phyloP scores from a whole-genome alignment of 64 coral and sea anemone species.

The Catalaphyllia jardinei region DNA sequence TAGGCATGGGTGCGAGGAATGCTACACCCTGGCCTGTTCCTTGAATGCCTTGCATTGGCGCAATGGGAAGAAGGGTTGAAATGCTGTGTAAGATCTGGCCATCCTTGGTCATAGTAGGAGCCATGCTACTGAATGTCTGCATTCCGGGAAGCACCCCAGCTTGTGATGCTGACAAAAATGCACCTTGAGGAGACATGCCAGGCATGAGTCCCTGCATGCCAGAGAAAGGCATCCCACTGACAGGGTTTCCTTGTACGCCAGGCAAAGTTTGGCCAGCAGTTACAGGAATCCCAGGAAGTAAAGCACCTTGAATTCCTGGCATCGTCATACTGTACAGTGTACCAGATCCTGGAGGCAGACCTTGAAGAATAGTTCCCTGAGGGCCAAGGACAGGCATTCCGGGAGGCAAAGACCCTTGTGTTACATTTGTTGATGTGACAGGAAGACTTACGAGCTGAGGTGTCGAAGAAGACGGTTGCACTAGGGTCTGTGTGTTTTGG shows the following conservation, averaged over 20 bases:
- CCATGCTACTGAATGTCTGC: slow-evolving; percentile 61
- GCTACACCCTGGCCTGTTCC: slow-evolving; percentile 63
- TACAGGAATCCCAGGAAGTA: slow-evolving; percentile 70
- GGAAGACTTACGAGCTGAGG: slow-evolving; percentile 30
- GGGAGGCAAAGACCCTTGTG: slow-evolving; percentile 32
- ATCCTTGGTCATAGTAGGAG: slow-evolving; percentile 75
- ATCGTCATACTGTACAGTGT: slow-evolving; percentile 71
- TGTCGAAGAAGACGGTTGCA: slow-evolving; percentile 10
- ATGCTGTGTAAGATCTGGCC: slow-evolving; percentile 91
- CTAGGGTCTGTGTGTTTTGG: slow-evolving; percentile 17
- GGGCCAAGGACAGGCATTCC: slow-evolving; percentile 44
- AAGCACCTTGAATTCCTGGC: slow-evolving; percentile 82
- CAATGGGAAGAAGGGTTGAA: slow-evolving; percentile 75
- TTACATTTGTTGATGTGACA: slow-evolving; percentile 62
- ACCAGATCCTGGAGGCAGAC: slow-evolving; percentile 68
- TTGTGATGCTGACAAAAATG: slow-evolving; percentile 39
- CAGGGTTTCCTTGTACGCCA: slow-evolving; percentile 35
- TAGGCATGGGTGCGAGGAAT: slow-evolving; percentile 76
- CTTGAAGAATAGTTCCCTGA: slow-evolving; percentile 60
- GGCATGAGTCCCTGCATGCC: slow-evolving; percentile 53
- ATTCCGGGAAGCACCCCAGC: slow-evolving; percentile 60
- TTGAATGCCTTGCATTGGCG: slow-evolving; percentile 80
- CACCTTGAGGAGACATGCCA: slow-evolving; percentile 53
- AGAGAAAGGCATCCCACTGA: slow-evolving; percentile 51
- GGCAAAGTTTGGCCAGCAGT: slow-evolving; percentile 48